Conservation (phyloP, 2,888 invertebrate species). For the Lordiphosa andalusiaca region DNA sequence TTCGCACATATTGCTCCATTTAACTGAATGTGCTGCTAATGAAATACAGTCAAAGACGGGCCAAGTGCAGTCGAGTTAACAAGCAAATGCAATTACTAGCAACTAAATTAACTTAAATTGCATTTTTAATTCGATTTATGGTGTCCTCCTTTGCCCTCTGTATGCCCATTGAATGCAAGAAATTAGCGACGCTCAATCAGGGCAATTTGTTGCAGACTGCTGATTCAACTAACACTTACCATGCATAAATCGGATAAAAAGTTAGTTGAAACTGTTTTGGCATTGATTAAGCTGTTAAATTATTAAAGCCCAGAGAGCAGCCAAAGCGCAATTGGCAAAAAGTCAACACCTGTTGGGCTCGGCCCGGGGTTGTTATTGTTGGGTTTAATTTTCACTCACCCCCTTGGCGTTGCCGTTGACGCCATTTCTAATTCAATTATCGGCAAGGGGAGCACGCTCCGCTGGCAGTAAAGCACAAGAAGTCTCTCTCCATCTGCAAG, state of each 20-base stretch:
- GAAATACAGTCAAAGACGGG: slow-evolving; percentile 52
- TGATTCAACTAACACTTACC: slow-evolving; percentile 30
- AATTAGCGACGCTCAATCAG: slow-evolving; percentile 51
- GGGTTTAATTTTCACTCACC: slow-evolving; percentile 30
- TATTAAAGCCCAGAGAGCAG: slow-evolving; percentile 37
- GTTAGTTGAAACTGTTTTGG: not conserved
- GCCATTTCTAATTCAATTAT: slow-evolving; percentile 54
- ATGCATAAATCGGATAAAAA: slow-evolving; percentile 22
- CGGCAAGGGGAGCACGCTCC: slow-evolving; percentile 23
- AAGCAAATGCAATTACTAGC: slow-evolving; percentile 63
- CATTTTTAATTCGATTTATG: slow-evolving; percentile 38
- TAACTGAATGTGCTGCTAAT: slow-evolving; percentile 41
- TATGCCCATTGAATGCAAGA: slow-evolving; percentile 37
- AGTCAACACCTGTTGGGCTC: slow-evolving; percentile 47
- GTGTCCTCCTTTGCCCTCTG: not conserved
- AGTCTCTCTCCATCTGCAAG: slow-evolving; percentile 27
- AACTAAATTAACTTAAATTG: slow-evolving; percentile 64
- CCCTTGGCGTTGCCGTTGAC: slow-evolving; percentile 11
- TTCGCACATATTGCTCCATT: slow-evolving; percentile 30
- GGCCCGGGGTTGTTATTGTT: slow-evolving; percentile 2
- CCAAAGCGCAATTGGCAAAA: slow-evolving; percentile 19
- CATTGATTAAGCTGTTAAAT: slow-evolving; percentile 39
- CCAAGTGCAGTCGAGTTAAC: slow-evolving; percentile 56
- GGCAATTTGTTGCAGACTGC: slow-evolving; percentile 8
- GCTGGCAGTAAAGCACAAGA: not conserved